Conservation (phyloP, 2,113 vertebrate genomes). For the Neogale vison region DNA sequence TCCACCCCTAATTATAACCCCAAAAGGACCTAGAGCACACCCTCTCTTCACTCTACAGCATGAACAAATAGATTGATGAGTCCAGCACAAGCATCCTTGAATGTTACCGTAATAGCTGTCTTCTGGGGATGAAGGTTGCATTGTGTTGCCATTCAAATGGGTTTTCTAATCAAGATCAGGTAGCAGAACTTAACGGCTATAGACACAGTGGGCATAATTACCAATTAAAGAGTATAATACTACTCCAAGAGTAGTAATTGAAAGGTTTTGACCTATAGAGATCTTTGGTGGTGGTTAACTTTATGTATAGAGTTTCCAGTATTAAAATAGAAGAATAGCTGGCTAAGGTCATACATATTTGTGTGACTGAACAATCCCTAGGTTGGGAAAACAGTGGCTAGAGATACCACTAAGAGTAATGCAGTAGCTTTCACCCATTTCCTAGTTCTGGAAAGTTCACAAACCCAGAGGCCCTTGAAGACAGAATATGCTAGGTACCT, state of each 20-base stretch:
- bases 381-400: background rate
- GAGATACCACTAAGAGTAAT: background rate
- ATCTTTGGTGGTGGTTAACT: background rate
- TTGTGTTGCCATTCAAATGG: background rate
- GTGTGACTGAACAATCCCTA: constrained; percentile 4
- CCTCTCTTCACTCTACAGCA: background rate
- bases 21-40: background rate
- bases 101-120: background rate
- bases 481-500: background rate
- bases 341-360: constrained; percentile 19
- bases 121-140: background rate
- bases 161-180: background rate
- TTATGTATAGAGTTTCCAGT: background rate
- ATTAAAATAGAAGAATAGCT: background rate
- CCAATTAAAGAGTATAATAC: background rate
- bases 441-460: background rate
- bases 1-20: background rate
- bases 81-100: background rate
- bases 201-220: background rate
- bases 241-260: background rate
- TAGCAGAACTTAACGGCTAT: background rate
- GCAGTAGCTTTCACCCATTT: constrained; percentile 12
- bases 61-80: background rate
- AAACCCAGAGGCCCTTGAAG: background rate
- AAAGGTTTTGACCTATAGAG: constrained; percentile 2